Base-by-base conservation (phyloP, 2,888 invertebrate species). In the Anthoptus insignis region DNA sequence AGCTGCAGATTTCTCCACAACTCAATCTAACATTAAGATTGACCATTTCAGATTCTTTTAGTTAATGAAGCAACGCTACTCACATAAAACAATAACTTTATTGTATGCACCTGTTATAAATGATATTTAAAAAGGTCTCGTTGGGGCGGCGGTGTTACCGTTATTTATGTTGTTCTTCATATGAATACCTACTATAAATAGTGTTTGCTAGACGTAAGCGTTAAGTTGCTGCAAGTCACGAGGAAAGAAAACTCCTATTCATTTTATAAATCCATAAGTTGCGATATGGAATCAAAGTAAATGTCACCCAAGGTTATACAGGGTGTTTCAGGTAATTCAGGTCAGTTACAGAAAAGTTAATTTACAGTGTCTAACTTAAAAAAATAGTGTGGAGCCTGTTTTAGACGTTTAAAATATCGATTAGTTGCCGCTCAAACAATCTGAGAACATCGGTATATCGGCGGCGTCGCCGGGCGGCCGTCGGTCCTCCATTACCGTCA, bases 401-500 rank as follows among this genome's bases (percentile, higher is more conserved):
- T n/a, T n/a, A n/a, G n/a, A n/a, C 49, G 9, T 14, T 14, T 14
- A 27, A 27, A 9, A 49, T 27, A 27, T 49, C 49, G 27, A 49
- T 27, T 24, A 24, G 49, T 34, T 22, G 47, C 58, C 37, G 37
- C 27, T 8, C 21, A 16, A 24, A 42, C 56, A 16, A 24, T 37
- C 19, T 37, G n/a, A 19, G 56, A 45, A 45, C n/a, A n/a, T 32
- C 49, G 16, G 16, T 45, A 4, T 16, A 4, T 16, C 50, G 21
- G 24, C 16, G 32, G 22, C 13, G 21, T 42, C 45, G 29, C 45
- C 13, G n/a, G 59, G 14, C 60, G 24, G 53, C 45, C 3, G 14
- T n/a, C 54, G 64, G 34, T 8, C 54, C 61, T 39, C 71, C 67
- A 71, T 73, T 71, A 72, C 67, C 53, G 70, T 65, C 66, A 63